phyloP scores from a whole-genome alignment of 2,888 invertebrate genomes.

The Napeogenes inachia region DNA sequence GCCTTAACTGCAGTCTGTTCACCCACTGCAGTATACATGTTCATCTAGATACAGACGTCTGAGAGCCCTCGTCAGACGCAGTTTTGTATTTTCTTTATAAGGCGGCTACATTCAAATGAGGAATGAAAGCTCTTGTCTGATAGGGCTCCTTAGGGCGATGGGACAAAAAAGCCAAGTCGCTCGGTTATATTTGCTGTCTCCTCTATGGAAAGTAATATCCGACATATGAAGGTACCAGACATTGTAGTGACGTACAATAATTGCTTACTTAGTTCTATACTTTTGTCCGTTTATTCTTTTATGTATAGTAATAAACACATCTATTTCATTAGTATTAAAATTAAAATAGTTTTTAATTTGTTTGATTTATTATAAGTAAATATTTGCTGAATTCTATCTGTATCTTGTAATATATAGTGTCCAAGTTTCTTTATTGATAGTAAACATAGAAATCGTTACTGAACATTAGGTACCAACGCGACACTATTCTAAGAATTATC shows the following conservation, averaged over 20 bases:
- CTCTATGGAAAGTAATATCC: slow-evolving; percentile 24
- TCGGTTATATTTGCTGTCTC: slow-evolving; percentile 31
- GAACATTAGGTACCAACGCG: background rate
- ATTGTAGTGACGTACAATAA: background rate
- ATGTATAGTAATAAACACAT: too few species aligned
- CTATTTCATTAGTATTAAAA: too few species aligned
- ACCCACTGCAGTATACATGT: slow-evolving; percentile 42
- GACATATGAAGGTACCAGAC: slow-evolving; percentile 17
- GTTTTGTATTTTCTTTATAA: slow-evolving; percentile 58
- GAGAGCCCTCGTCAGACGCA: slow-evolving; percentile 68
- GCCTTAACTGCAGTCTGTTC: slow-evolving; percentile 74
- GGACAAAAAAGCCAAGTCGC: slow-evolving; percentile 37
- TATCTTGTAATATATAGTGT: too few species aligned
- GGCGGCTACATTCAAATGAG: slow-evolving; percentile 41
- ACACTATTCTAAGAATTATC: slow-evolving; percentile 24
- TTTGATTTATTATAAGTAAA: too few species aligned
- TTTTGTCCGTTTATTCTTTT: too few species aligned
- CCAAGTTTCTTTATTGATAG: too few species aligned
- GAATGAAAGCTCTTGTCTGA: slow-evolving; percentile 53
- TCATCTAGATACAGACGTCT: slow-evolving; percentile 51
- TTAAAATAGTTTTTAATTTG: too few species aligned
- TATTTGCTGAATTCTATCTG: too few species aligned
- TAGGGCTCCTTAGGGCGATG: slow-evolving; percentile 44
- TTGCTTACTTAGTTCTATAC: too few species aligned
- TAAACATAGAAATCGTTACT: too few species aligned